phyloP scores from a whole-genome alignment of 2,797 vertebrate genomes.

The Sorex maritimensis region DNA sequence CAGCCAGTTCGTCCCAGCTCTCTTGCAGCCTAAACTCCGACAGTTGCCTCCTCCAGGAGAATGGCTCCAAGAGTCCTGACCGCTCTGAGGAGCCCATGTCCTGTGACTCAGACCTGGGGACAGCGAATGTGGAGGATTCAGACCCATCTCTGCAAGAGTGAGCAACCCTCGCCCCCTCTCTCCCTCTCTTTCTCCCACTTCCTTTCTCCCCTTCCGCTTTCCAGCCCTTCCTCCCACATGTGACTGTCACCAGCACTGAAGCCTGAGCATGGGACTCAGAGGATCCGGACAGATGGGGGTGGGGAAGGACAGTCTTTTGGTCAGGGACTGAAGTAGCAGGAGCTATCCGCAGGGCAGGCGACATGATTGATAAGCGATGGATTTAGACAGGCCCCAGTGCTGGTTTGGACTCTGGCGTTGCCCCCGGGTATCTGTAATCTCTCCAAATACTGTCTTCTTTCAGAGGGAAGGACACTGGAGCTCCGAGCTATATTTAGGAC shows the following conservation, averaged over 20 bases:
- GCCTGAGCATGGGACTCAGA: not conserved
- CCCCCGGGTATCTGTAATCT: not conserved
- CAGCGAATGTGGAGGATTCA: conserved; percentile 82
- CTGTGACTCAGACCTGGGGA: conserved; percentile 90
- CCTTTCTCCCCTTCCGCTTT: not conserved
- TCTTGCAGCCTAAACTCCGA: conserved; percentile 97
- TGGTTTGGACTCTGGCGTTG: not conserved
- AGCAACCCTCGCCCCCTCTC: conserved; percentile 83
- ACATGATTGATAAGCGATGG: not conserved
- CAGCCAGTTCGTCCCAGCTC: conserved; percentile 95
- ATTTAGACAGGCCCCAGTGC: not conserved
- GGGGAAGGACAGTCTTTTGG: not conserved
- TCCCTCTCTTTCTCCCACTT: not conserved
- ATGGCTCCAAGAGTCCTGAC: conserved; percentile 90
- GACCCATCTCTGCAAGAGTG: conserved; percentile 92
- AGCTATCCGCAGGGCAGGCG: not conserved
- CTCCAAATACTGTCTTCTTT: not conserved
- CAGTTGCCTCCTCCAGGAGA: conserved; percentile 91
- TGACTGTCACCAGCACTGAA: not conserved
- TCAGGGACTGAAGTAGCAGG: not conserved
- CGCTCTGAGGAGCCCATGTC: conserved; percentile 90
- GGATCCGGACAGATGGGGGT: too few species aligned
- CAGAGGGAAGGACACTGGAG: not conserved
- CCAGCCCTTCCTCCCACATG: not conserved
- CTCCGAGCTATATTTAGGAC: not conserved